phyloP scores from a whole-genome alignment of 1,140 invertebrate genomes.

The Dryas iulia region DNA sequence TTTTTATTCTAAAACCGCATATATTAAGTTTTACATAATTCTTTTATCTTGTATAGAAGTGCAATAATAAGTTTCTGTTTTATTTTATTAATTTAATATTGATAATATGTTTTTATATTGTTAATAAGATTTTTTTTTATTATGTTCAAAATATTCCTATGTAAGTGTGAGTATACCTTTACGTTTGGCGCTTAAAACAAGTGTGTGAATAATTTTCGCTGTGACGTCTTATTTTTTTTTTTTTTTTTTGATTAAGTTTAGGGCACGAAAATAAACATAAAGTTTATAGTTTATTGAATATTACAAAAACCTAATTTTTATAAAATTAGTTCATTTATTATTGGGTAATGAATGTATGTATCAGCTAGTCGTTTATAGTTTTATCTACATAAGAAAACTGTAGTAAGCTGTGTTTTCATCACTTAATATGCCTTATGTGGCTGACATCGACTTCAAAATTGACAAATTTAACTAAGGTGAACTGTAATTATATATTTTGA shows the following conservation, averaged over 20 bases:
- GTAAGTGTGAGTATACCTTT: slow-evolving; percentile 30
- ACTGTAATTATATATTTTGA: too few species aligned
- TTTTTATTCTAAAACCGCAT: not conserved
- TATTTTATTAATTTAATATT: not conserved
- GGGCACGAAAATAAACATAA: slow-evolving; percentile 45
- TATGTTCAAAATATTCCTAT: not conserved
- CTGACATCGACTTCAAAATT: too few species aligned
- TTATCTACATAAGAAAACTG: too few species aligned
- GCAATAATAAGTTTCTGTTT: not conserved
- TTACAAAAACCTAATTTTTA: too few species aligned
- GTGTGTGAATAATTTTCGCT: slow-evolving; percentile 50
- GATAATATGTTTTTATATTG: not conserved
- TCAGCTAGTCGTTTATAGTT: too few species aligned
- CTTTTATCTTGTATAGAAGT: not conserved
- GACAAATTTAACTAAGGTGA: too few species aligned
- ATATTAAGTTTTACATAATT: not conserved
- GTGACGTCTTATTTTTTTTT: slow-evolving; percentile 55
- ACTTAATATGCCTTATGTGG: too few species aligned
- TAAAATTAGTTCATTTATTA: too few species aligned
- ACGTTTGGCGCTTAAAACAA: slow-evolving; percentile 35
- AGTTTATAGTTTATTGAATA: too few species aligned
- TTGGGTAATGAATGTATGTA: too few species aligned
- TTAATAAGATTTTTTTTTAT: not conserved
- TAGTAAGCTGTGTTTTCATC: too few species aligned
- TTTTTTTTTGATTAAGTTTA: slow-evolving; percentile 54